Evolutionary conservation across 2,888 invertebrate genomes (phyloP), one percentile per base, ranked within the genome.

Genomic region (Capitulum mitella): DNA sequence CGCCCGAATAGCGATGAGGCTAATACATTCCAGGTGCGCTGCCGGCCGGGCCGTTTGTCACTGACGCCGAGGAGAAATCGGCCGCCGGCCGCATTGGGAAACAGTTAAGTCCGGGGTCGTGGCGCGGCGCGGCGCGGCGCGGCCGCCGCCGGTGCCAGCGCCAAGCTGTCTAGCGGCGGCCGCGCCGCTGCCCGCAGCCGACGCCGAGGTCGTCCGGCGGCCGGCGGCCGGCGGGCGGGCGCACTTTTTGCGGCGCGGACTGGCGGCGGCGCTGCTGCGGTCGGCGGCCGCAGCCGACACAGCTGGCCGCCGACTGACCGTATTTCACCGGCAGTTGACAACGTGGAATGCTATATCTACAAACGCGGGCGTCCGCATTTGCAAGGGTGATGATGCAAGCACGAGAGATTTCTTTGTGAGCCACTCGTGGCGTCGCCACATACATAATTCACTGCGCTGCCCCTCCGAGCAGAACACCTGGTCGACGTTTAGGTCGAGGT

Each of bases 1-100:
- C 54, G 54, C n/a, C 54, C 54, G 54, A 54, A 54, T 54, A 22
- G n/a, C n/a, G 54, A 54, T 54, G 54, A 54, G 54, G 54, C n/a
- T n/a, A 54, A 51, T 51, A 22, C 54, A 54, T 54, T 54, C 54
- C 54, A 54, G 54, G 54, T 54, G 54, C 10, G 51, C 51, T 19
- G 51, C 6, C n/a, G n/a, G n/a, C 3, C 54, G 2, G 54, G n/a
- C n/a, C 54, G 54, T 54, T 54, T 54, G 54, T 54, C 54, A 54
- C 54, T 26, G 43, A 26, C 6, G 54, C 51, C 51, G n/a, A 5
- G 54, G 54, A 54, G 54, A 54, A 54, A 54, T 54, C 54, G 54
- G 43, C 43, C n/a, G 6, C 26, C 54, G 54, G 54, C 54, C 54
- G 54, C n/a, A 54, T 54, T 54, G 54, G 54, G 54, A 54, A 54